Percentiles rank a stretch among this genome's conserved stretches.
Evolutionary conservation across 2,797 vertebrate genomes (phyloP).

Genomic region (Gymnothorax reevesii): DNA sequence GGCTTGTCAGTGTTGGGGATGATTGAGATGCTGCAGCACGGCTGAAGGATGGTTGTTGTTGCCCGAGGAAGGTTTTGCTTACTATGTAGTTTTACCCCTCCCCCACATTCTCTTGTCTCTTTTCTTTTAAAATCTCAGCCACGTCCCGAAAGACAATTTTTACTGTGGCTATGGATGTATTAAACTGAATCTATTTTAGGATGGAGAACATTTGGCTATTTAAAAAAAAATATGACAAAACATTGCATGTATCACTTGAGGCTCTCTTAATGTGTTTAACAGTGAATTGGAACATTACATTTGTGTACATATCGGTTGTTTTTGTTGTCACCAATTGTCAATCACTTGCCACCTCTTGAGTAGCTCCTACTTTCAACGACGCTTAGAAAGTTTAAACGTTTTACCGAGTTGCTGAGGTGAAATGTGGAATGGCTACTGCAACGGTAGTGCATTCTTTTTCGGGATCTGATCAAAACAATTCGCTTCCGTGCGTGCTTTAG

Average conservation of each 20-base stretch:
- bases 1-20: slow-evolving; percentile 32
- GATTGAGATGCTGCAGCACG: slow-evolving; percentile 39
- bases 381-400: background rate
- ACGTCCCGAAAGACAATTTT: slow-evolving; percentile 31
- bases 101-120: slow-evolving; percentile 20
- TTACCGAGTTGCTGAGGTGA: background rate
- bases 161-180: background rate
- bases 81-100: slow-evolving; percentile 38
- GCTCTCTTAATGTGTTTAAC: background rate
- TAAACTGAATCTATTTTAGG: background rate
- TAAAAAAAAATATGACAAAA: background rate
- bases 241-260: background rate
- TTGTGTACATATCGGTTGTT: background rate
- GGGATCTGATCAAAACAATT: background rate
- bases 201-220: background rate
- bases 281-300: background rate
- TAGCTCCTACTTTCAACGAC: background rate
- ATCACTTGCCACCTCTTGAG: too few species aligned
- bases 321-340: too few species aligned
- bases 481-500: background rate
- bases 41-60: slow-evolving; percentile 44
- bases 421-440: background rate
- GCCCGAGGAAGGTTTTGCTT: slow-evolving; percentile 42
- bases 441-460: background rate
- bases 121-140: slow-evolving; percentile 24